Evolutionary conservation across 2,797 vertebrate species (phyloP).

Genomic region (Macrochelys suwanniensis): DNA sequence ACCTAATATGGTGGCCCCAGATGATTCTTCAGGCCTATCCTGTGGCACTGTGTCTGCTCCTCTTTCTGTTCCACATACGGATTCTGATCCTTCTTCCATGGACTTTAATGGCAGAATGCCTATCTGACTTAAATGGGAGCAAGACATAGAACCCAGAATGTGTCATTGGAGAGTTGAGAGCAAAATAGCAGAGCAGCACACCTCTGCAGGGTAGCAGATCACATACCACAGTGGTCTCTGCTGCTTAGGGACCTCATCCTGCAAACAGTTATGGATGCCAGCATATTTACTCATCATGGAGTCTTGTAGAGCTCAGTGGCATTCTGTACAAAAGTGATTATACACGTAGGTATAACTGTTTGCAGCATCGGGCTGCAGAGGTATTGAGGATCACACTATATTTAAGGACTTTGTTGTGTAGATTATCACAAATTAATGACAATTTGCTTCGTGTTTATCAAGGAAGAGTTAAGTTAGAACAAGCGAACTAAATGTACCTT

Average conservation of each 20-base stretch:
- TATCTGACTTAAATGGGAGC: not conserved
- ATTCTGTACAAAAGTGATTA: not conserved
- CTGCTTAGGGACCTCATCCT: not conserved
- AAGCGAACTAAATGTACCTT: not conserved
- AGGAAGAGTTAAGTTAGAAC: not conserved
- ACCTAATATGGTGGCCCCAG: fast-evolving
- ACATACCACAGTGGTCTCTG: not conserved
- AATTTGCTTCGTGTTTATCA: fast-evolving
- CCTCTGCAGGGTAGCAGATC: too few relatives aligned
- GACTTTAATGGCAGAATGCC: not conserved
- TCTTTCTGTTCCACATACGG: fast-evolving
- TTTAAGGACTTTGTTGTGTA: not conserved
- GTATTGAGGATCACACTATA: fast-evolving
- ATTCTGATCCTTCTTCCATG: not conserved
- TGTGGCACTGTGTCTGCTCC: not conserved
- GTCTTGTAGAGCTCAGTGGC: fast-evolving
- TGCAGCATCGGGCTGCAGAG: fast-evolving
- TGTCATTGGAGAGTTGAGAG: not conserved
- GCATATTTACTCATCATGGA: not conserved
- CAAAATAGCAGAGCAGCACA: not conserved
- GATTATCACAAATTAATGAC: not conserved
- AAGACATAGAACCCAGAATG: not conserved
- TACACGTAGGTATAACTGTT: not conserved
- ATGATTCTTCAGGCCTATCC: not conserved
- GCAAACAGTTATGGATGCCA: not conserved